phyloP scores from a whole-genome alignment of 2,888 invertebrate species.

The Temnothorax rugatulus region DNA sequence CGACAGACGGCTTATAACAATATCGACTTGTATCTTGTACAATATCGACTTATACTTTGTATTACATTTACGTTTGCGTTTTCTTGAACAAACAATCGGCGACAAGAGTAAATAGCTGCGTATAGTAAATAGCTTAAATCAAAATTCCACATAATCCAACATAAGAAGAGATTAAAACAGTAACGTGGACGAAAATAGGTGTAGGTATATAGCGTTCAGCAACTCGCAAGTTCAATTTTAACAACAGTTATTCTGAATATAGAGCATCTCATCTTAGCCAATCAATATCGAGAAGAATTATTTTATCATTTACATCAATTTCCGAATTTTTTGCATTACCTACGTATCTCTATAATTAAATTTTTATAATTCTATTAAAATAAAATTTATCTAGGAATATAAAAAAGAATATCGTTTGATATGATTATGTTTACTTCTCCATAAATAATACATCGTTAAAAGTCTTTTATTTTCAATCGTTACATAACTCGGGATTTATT shows the following conservation, averaged over 20 bases:
- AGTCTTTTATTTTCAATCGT: not conserved
- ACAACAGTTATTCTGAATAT: not conserved
- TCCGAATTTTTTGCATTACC: not conserved
- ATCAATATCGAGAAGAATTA: not conserved
- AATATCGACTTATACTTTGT: slow-evolving; percentile 10
- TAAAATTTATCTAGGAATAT: too few relatives aligned
- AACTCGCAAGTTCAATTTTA: not conserved
- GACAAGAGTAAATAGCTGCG: not conserved
- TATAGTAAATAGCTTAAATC: not conserved
- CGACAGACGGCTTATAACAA: slow-evolving; percentile 14
- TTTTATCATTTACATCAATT: not conserved
- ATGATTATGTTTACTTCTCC: too few relatives aligned
- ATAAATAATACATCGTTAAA: not conserved
- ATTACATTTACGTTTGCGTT: not conserved
- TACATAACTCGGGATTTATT: not conserved
- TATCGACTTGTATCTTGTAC: slow-evolving; percentile 4
- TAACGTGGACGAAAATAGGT: not conserved
- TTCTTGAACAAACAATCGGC: not conserved
- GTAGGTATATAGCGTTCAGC: not conserved
- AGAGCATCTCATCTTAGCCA: not conserved
- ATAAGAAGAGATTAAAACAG: not conserved
- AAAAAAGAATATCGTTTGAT: too few relatives aligned
- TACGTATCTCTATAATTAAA: too few relatives aligned
- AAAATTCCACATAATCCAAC: not conserved
- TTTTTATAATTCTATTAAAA: too few relatives aligned